Evolutionary conservation across 1,140 invertebrate species (phyloP).

Genomic region (Pissodes strobi): DNA sequence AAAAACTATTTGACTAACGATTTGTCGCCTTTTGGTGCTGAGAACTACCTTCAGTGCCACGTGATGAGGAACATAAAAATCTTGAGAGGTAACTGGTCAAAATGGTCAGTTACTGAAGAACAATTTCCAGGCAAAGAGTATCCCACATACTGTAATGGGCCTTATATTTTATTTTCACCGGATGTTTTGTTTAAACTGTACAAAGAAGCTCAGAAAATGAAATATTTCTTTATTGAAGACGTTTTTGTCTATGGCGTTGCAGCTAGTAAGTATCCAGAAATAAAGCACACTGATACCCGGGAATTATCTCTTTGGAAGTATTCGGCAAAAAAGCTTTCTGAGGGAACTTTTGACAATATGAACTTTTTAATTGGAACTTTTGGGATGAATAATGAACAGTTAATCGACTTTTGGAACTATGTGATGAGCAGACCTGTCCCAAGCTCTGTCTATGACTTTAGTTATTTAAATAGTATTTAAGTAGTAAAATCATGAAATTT

Average conservation of each 20-base stretch:
- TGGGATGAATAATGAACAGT: background rate
- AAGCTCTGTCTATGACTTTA: background rate
- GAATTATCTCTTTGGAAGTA: background rate
- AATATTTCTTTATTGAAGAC: slow-evolving; percentile 82
- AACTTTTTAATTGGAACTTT: slow-evolving; percentile 6
- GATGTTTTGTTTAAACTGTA: slow-evolving; percentile 66
- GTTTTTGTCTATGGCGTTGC: slow-evolving; percentile 77
- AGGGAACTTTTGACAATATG: background rate
- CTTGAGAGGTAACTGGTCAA: slow-evolving; percentile 69
- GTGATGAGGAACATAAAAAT: slow-evolving; percentile 56
- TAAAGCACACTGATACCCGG: slow-evolving; percentile 24
- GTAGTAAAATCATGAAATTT: too few relatives aligned
- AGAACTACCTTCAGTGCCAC: slow-evolving; percentile 64
- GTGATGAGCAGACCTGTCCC: background rate
- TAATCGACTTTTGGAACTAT: background rate
- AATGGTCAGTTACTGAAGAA: slow-evolving; percentile 73
- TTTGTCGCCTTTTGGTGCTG: slow-evolving; percentile 57
- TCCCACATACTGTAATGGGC: slow-evolving; percentile 70
- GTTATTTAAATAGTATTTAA: too few relatives aligned
- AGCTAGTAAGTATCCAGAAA: slow-evolving; percentile 63
- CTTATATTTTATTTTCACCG: slow-evolving; percentile 72
- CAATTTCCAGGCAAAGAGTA: slow-evolving; percentile 70
- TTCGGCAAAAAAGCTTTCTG: background rate
- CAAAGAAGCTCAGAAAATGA: slow-evolving; percentile 22
- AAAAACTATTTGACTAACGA: slow-evolving; percentile 63